Evolutionary conservation across 2,888 invertebrate species (phyloP).

Genomic region (Trichopoda pennipes): DNA sequence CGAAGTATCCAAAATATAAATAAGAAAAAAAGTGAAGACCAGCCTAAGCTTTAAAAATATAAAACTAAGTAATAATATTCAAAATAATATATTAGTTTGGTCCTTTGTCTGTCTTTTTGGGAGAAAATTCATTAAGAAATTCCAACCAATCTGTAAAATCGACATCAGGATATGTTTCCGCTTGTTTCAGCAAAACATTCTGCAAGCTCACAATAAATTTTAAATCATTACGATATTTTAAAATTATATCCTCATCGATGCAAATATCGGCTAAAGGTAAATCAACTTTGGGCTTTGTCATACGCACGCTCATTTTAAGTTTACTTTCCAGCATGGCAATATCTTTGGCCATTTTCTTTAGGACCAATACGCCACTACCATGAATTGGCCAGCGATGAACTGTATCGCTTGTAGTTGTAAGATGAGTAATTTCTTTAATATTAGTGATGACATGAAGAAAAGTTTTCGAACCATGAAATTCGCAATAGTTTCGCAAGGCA

Average conservation of each 20-base stretch:
- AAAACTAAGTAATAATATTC: not conserved
- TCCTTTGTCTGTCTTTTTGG: conserved; percentile 36
- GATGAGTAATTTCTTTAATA: conserved; percentile 65
- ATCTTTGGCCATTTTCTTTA: conserved; percentile 71
- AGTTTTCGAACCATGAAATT: conserved; percentile 73
- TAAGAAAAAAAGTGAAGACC: too few relatives aligned
- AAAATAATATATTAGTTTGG: conserved; percentile 31
- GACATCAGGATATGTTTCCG: conserved; percentile 63
- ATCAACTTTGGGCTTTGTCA: conserved; percentile 72
- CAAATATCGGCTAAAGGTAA: conserved; percentile 73
- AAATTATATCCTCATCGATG: conserved; percentile 70
- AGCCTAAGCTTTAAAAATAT: not conserved
- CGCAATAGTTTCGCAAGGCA: conserved; percentile 75
- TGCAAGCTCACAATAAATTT: conserved; percentile 72
- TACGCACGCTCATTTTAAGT: conserved; percentile 71
- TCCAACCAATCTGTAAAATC: conserved; percentile 70
- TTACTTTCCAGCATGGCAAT: conserved; percentile 68
- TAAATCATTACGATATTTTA: conserved; percentile 72
- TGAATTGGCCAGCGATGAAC: conserved; percentile 69
- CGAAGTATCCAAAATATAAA: too few relatives aligned
- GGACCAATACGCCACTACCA: conserved; percentile 62
- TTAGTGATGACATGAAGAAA: conserved; percentile 73
- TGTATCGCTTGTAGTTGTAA: conserved; percentile 69
- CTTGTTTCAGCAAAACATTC: conserved; percentile 69
- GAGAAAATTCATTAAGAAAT: conserved; percentile 68